Percentiles rank a stretch among this genome's conserved stretches.
These are phyloP conservation scores for Melitaea athalia DNA, from an alignment of 2,888 invertebrate species.

Conservation along the genomic window DNA sequence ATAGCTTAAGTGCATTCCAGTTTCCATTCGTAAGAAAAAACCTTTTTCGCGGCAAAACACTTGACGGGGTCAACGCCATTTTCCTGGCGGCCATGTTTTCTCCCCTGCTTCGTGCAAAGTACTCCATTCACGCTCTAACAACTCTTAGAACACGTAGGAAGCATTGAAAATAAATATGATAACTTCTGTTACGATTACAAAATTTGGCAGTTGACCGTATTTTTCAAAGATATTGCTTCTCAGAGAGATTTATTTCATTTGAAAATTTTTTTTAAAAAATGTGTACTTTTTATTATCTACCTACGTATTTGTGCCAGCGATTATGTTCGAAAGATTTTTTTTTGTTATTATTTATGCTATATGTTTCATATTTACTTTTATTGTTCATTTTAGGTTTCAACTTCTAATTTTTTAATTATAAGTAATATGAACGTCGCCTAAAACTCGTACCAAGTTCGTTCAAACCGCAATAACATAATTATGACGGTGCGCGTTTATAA, in stretches of 20 bases:
- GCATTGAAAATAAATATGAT: background rate
- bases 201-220: slow-evolving; percentile 3
- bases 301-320: background rate
- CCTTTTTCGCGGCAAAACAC: slow-evolving; percentile 38
- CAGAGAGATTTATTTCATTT: background rate
- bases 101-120: slow-evolving; percentile 18
- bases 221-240: background rate
- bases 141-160: slow-evolving; percentile 16
- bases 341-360: too few relatives aligned
- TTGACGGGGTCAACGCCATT: slow-evolving; percentile 40
- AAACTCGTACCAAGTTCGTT: too few relatives aligned
- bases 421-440: too few relatives aligned
- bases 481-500: too few relatives aligned
- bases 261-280: background rate
- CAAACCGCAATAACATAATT: too few relatives aligned
- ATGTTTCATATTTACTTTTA: too few relatives aligned
- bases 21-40: slow-evolving; percentile 31
- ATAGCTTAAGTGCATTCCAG: slow-evolving; percentile 24
- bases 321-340: too few relatives aligned
- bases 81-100: slow-evolving; percentile 34
- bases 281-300: background rate
- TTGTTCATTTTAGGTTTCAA: too few relatives aligned
- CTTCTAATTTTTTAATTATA: too few relatives aligned
- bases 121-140: slow-evolving; percentile 32
- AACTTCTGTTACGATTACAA: slow-evolving; percentile 1